Conservation (phyloP, 1,140 invertebrate species). For the Sycophaga agraensis region DNA sequence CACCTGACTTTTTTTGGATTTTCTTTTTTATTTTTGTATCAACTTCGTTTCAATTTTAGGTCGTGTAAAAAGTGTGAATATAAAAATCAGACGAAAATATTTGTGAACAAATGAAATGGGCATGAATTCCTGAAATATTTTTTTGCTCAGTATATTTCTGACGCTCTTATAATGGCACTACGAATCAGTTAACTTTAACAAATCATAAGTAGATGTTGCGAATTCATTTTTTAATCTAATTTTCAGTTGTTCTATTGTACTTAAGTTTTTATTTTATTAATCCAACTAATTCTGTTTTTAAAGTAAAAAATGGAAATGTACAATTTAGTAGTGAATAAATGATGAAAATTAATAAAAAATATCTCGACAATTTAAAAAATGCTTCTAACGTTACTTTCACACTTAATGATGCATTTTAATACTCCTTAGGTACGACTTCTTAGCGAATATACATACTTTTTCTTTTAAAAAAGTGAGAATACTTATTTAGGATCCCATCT, state of each 20-base stretch:
- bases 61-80: background rate
- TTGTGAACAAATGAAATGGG: background rate
- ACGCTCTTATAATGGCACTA: background rate
- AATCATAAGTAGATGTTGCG: too few species aligned
- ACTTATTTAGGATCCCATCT: slow-evolving; percentile 10
- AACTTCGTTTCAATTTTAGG: background rate
- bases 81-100: background rate
- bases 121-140: too few species aligned
- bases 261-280: too few species aligned
- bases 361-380: background rate
- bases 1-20: slow-evolving; percentile 3
- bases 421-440: slow-evolving; percentile 18
- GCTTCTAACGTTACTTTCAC: background rate
- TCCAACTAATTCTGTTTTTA: background rate
- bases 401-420: slow-evolving; percentile 18
- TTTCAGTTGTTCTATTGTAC: too few species aligned
- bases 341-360: slow-evolving; percentile 2
- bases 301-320: background rate
- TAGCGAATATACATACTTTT: slow-evolving; percentile 5
- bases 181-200: background rate
- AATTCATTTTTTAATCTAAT: too few species aligned
- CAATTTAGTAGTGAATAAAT: background rate
- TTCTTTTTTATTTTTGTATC: too few species aligned
- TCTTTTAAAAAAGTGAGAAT: slow-evolving; percentile 22
- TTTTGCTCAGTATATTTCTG: background rate